Conservation (phyloP, 2,888 invertebrate genomes). For the Phaedon cochleariae region DNA sequence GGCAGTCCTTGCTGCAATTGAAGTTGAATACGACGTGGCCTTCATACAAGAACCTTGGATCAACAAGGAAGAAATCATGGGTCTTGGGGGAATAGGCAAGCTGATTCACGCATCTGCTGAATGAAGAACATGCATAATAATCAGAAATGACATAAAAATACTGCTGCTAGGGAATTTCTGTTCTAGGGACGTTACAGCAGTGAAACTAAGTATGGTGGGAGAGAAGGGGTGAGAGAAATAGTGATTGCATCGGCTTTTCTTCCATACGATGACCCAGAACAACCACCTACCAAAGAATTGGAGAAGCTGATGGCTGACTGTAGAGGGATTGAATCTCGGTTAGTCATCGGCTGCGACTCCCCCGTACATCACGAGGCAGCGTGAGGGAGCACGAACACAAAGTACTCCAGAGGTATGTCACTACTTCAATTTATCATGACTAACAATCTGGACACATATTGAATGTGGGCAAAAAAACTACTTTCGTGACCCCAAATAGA, state of each 20-base stretch:
- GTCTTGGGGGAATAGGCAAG: constrained; percentile 6
- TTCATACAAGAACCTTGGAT: constrained; percentile 16
- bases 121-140: constrained; percentile 5
- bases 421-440: constrained; percentile 1
- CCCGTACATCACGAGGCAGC: background rate
- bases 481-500: background rate
- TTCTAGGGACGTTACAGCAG: constrained; percentile 11
- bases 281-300: constrained; percentile 13
- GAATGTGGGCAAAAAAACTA: background rate
- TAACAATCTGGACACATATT: constrained; percentile 1
- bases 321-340: background rate
- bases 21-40: constrained; percentile 1
- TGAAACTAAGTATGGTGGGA: background rate
- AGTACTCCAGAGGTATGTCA: constrained; percentile 1
- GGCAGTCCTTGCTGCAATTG: constrained; percentile 2
- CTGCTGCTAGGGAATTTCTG: constrained; percentile 4
- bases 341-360: constrained; percentile 6
- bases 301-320: constrained; percentile 12
- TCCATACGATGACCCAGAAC: constrained; percentile 15
- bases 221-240: too few relatives aligned
- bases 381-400: background rate
- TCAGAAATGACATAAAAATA: constrained; percentile 1
- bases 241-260: background rate
- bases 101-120: constrained; percentile 3
- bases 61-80: constrained; percentile 6